Evolutionary conservation across 2,888 invertebrate genomes (phyloP).

Genomic region (Drosophila pegasa): DNA sequence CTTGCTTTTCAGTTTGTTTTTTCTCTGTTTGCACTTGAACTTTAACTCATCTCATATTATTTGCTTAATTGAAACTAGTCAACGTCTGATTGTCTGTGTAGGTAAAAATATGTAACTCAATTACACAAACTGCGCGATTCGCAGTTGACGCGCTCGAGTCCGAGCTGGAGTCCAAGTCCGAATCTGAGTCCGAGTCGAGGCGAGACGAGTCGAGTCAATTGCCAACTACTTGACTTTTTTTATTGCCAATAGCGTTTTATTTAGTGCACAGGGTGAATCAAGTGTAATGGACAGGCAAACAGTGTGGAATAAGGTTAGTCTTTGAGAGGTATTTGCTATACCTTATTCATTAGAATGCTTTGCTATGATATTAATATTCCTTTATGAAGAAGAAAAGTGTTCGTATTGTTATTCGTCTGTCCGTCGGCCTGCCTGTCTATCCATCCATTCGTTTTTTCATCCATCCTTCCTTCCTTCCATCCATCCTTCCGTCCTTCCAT

Average conservation of each 20-base stretch:
- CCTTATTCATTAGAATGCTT: background rate
- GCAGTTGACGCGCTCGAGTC: constrained; percentile 15
- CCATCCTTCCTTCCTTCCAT: too few species aligned
- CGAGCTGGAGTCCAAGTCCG: constrained; percentile 2
- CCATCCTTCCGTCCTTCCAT: too few species aligned
- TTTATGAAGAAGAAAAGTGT: background rate
- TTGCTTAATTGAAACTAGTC: constrained; percentile 81
- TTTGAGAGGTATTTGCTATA: background rate
- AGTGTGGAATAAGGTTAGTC: background rate
- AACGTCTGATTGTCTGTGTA: constrained; percentile 41
- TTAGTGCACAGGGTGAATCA: constrained; percentile 16
- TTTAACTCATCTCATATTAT: constrained; percentile 78
- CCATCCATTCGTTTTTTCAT: too few species aligned
- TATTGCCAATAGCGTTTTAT: constrained; percentile 7
- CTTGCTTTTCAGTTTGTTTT: constrained; percentile 14
- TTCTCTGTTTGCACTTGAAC: constrained; percentile 65
- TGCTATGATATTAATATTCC: background rate
- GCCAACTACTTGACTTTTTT: constrained; percentile 31
- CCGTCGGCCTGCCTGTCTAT: too few species aligned
- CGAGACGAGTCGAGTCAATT: constrained; percentile 39
- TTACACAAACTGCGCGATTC: constrained; percentile 44
- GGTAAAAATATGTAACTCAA: constrained; percentile 70
- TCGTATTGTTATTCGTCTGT: background rate
- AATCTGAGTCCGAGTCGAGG: background rate
- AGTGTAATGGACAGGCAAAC: background rate